Percentiles rank a stretch among this genome's conserved stretches.
phyloP scores from a whole-genome alignment of 2,113 vertebrate genomes.

The Erythrolamprus reginae region DNA sequence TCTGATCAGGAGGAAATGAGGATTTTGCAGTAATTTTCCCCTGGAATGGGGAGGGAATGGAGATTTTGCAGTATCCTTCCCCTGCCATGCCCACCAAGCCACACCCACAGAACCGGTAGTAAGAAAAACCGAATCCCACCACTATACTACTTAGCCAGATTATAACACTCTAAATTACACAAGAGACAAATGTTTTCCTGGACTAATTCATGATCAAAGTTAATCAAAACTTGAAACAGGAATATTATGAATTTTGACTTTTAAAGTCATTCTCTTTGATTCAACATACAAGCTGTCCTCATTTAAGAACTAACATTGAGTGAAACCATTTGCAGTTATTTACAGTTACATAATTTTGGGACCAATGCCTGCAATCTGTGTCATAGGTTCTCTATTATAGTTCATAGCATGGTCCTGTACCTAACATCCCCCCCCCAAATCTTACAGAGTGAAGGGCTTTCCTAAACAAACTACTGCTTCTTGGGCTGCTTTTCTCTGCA shows the following conservation, averaged over 20 bases:
- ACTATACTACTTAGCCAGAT: not conserved
- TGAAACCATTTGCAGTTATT: not conserved
- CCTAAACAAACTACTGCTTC: not conserved
- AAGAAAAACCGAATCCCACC: too few relatives aligned
- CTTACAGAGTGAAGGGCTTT: not conserved
- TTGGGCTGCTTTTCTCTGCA: not conserved
- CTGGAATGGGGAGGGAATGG: too few relatives aligned
- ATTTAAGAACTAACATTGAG: not conserved
- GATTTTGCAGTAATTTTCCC: too few relatives aligned
- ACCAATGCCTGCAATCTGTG: not conserved
- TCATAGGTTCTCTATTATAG: not conserved
- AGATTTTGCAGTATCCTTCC: too few relatives aligned
- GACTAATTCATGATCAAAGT: not conserved
- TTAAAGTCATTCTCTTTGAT: not conserved
- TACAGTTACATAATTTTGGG: not conserved
- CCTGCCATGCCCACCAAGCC: too few relatives aligned
- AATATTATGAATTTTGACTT: not conserved
- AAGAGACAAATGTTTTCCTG: not conserved
- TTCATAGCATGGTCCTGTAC: not conserved
- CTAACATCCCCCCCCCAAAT: not conserved
- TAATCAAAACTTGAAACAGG: not conserved
- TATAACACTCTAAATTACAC: not conserved
- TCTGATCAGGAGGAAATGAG: too few relatives aligned
- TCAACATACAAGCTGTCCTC: not conserved
- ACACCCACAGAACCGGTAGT: too few relatives aligned